Evolutionary conservation across 2,113 vertebrate genomes (phyloP).

Genomic region (Myotis lucifugus): DNA sequence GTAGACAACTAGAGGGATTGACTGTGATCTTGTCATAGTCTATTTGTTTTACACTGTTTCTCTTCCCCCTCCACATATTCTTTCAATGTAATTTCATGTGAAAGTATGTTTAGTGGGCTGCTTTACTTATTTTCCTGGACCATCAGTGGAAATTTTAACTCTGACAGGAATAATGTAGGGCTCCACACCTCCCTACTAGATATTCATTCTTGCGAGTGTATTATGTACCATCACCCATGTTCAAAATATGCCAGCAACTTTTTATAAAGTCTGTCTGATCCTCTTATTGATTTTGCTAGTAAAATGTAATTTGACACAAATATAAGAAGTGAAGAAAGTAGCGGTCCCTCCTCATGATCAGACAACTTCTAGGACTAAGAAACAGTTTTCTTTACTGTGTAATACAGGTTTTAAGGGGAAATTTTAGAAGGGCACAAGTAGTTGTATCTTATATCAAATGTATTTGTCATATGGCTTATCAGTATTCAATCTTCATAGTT

Average conservation of each 20-base stretch:
- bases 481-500: background rate
- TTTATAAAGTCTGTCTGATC: background rate
- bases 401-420: background rate
- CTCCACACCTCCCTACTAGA: background rate
- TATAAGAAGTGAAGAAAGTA: background rate
- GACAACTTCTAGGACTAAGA: background rate
- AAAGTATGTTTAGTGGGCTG: conserved; percentile 29
- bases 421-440: background rate
- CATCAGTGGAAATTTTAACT: background rate
- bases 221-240: background rate
- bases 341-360: background rate
- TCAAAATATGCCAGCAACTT: background rate
- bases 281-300: background rate
- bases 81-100: conserved; percentile 28
- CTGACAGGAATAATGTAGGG: background rate
- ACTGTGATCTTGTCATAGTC: background rate
- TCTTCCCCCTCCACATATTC: background rate
- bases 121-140: conserved; percentile 8
- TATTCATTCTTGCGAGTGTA: background rate
- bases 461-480: background rate
- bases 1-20: background rate
- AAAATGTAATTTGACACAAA: background rate
- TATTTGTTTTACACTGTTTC: conserved; percentile 60
- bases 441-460: background rate
- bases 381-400: background rate